Conservation (phyloP, 2,797 vertebrate genomes). For the Octomys mimax region DNA sequence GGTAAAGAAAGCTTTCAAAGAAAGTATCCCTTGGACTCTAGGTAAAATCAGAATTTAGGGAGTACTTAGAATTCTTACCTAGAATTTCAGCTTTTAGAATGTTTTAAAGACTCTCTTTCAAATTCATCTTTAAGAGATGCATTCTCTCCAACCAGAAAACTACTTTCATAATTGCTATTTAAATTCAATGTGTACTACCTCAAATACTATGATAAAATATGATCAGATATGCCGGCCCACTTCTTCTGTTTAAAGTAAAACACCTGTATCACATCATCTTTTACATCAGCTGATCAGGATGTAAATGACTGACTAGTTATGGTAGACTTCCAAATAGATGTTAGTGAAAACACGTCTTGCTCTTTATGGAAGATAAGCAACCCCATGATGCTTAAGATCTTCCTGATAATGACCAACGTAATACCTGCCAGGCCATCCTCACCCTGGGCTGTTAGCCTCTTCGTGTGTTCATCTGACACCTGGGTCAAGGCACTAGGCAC, state of each 20-base stretch:
- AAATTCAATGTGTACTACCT: background rate
- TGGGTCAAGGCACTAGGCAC: background rate
- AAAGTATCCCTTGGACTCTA: background rate
- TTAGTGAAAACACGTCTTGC: background rate
- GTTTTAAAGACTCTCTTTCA: background rate
- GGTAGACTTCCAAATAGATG: background rate
- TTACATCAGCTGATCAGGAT: too few species aligned
- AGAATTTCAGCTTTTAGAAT: background rate
- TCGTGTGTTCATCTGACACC: background rate
- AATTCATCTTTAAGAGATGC: background rate
- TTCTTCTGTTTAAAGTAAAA: background rate
- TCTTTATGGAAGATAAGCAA: background rate
- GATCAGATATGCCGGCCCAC: background rate
- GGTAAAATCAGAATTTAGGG: too few species aligned
- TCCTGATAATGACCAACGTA: background rate
- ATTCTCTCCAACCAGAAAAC: background rate
- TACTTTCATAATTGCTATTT: background rate
- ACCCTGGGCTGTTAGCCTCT: too few species aligned
- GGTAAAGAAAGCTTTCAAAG: background rate
- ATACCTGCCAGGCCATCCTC: background rate
- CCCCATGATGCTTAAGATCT: fast-evolving
- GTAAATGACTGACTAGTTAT: background rate
- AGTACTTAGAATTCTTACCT: background rate
- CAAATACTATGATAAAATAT: background rate
- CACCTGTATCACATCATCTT: fast-evolving